Conservation (phyloP, 2,797 vertebrate species). For the Valencia hispanica region DNA sequence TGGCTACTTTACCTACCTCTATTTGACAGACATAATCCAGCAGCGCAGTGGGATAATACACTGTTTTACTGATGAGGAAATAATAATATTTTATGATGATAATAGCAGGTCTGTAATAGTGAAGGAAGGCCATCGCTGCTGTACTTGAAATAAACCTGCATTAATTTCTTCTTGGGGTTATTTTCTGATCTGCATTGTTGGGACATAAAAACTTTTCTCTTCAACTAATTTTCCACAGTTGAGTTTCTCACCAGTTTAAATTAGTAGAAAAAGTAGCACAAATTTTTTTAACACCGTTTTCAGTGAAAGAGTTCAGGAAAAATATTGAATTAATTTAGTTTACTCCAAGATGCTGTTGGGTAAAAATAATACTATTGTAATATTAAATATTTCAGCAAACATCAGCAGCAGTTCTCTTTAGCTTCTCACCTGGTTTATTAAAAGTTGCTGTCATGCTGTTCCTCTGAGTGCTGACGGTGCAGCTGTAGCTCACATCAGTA, state of each 20-base stretch:
- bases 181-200: background rate
- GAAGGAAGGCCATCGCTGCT: too few relatives aligned
- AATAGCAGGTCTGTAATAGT: too few relatives aligned
- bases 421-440: background rate
- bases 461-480: constrained; percentile 31
- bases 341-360: too few relatives aligned
- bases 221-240: background rate
- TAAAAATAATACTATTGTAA: background rate
- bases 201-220: background rate
- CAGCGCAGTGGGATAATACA: background rate
- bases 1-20: too few relatives aligned
- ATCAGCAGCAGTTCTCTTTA: background rate
- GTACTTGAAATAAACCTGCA: rapidly evolving
- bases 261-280: too few relatives aligned
- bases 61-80: background rate
- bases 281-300: too few relatives aligned
- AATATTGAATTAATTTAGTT: background rate
- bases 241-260: background rate
- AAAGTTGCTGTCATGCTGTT: background rate
- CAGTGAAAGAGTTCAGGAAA: too few relatives aligned
- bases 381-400: background rate
- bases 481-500: constrained; percentile 32
- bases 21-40: too few relatives aligned
- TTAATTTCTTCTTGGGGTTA: too few relatives aligned
- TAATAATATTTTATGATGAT: too few relatives aligned